Percentiles rank a stretch among this genome's conserved stretches.
phyloP scores from a whole-genome alignment of 2,888 invertebrate genomes.

The Muschampia plurimacula region DNA sequence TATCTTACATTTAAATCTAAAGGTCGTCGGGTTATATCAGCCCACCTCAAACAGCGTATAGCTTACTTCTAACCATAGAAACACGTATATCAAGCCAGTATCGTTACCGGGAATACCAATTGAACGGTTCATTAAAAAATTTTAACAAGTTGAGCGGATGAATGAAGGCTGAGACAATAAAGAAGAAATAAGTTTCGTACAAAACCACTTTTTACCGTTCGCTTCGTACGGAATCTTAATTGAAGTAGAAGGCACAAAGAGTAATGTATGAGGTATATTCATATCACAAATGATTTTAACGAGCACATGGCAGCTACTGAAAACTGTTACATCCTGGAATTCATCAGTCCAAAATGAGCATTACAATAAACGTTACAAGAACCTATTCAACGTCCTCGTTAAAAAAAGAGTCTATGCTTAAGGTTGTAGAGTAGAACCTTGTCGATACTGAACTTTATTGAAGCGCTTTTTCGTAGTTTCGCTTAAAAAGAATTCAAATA shows the following conservation, averaged over 20 bases:
- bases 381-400: constrained; percentile 50
- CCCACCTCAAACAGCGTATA: constrained; percentile 26
- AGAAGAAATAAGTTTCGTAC: constrained; percentile 33
- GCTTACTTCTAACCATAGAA: constrained; percentile 15
- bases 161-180: constrained; percentile 38
- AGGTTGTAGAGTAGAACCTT: constrained; percentile 52
- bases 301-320: constrained; percentile 64
- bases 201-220: constrained; percentile 57
- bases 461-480: constrained; percentile 64
- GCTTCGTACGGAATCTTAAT: constrained; percentile 53
- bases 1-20: constrained; percentile 62
- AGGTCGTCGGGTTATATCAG: constrained; percentile 61
- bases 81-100: constrained; percentile 11
- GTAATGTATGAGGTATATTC: constrained; percentile 41
- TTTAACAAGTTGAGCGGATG: constrained; percentile 31
- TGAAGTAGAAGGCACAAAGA: constrained; percentile 37
- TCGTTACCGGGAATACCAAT: constrained; percentile 19
- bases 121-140: constrained; percentile 37
- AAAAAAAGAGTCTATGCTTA: constrained; percentile 62
- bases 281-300: constrained; percentile 62
- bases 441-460: constrained; percentile 44
- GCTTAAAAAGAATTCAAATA: constrained; percentile 69
- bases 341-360: constrained; percentile 56
- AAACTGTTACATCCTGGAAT: constrained; percentile 60
- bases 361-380: constrained; percentile 57